phyloP scores from a whole-genome alignment of 2,888 invertebrate genomes.

The Oithona nana region DNA sequence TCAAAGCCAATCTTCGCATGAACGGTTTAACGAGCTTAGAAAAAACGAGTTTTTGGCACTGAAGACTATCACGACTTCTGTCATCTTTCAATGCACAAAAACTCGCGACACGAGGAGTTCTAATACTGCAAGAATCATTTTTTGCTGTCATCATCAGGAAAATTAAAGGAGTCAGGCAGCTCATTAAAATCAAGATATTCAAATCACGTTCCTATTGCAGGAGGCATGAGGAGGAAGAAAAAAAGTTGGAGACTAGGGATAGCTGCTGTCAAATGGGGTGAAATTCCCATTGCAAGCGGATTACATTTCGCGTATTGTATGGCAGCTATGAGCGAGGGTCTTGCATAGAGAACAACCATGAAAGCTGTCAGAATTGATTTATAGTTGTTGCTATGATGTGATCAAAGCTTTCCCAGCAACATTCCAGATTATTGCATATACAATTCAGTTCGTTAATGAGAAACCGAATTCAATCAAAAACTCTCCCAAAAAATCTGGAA shows the following conservation, averaged over 20 bases:
- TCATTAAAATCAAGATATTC: neutral
- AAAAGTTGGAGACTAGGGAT: neutral
- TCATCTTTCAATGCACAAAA: neutral
- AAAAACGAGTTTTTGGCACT: no score
- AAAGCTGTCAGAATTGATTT: neutral
- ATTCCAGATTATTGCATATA: neutral
- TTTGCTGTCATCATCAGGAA: no score
- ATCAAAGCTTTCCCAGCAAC: neutral
- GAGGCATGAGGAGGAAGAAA: neutral
- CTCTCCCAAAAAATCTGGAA: neutral
- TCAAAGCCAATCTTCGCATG: neutral
- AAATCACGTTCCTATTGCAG: neutral
- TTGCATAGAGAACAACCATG: no score
- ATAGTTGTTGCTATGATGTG: neutral
- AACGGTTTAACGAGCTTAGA: neutral
- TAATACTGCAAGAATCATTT: no score
- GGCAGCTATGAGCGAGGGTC: no score
- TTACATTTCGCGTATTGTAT: neutral
- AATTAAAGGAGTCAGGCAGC: neutral
- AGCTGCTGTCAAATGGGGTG: neutral
- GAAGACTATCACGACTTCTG: neutral
- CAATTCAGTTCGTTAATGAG: neutral
- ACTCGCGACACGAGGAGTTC: neutral
- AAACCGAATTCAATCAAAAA: no score
- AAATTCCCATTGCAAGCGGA: neutral